Evolutionary conservation across 1,140 invertebrate genomes (phyloP).

Genomic region (Drosophila erecta): DNA sequence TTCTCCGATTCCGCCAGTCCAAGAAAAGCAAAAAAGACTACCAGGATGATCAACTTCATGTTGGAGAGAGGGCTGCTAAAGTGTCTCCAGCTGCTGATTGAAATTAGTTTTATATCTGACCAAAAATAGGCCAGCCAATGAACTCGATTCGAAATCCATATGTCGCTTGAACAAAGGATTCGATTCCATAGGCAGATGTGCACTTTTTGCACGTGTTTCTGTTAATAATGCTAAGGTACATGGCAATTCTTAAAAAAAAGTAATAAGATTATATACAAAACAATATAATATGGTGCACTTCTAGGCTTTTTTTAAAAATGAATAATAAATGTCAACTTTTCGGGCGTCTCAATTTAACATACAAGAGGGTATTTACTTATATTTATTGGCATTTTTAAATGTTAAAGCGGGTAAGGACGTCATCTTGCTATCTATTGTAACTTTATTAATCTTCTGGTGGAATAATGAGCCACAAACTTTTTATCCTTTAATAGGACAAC

Average conservation of each 20-base stretch:
- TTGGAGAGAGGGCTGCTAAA: background rate
- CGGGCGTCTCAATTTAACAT: slow-evolving; percentile 1
- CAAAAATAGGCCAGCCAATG: slow-evolving; percentile 28
- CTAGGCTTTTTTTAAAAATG: slow-evolving; percentile 3
- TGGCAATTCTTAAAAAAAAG: background rate
- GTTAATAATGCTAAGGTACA: too few species aligned
- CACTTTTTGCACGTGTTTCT: slow-evolving; percentile 9
- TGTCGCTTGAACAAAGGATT: slow-evolving; percentile 17
- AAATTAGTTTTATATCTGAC: slow-evolving; percentile 24
- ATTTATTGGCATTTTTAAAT: background rate
- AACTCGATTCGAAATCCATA: slow-evolving; percentile 11
- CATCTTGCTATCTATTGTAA: background rate
- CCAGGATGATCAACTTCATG: slow-evolving; percentile 26
- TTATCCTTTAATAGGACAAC: background rate
- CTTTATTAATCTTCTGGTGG: background rate
- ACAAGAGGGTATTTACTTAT: too few species aligned
- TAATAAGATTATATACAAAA: too few species aligned
- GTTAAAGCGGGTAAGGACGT: slow-evolving; percentile 1
- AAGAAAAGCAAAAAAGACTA: background rate
- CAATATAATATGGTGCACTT: background rate
- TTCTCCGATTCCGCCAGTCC: slow-evolving; percentile 4
- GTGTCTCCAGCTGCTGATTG: slow-evolving; percentile 14
- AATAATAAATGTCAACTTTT: background rate
- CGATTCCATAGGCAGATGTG: background rate
- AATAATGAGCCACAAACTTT: slow-evolving; percentile 17